Base-by-base conservation (phyloP, 2,888 invertebrate species). In the Tiliacea citrago region DNA sequence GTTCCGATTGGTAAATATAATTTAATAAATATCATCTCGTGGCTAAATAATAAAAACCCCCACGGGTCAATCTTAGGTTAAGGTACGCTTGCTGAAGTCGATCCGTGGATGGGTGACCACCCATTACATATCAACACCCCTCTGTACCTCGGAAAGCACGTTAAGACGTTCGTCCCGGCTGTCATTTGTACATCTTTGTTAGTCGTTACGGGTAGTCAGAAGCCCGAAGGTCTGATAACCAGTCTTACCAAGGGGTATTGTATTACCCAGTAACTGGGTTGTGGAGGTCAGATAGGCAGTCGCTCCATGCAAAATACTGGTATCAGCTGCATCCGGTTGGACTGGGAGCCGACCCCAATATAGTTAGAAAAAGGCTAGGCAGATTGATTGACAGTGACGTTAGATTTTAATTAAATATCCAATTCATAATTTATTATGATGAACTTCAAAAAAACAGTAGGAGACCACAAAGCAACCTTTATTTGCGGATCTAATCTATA, bases 401-500 rank as follows among this genome's bases (percentile, higher is more conserved):
- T 21, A n/a, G 6, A 62, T 62, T 42, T 42, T 62, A 62, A 42
- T 42, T 45, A 62, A 42, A 60, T 29, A 53, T 6, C 10, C 16
- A 53, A 35, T 6, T 1, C 6, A 29, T n/a, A 53, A 71, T 53
- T 74, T 75, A 75, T 75, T 35, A 35, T 5, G 3, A 18, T 18
- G 39, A 10, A 29, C 21, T 65, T 24, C 3, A 51, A 53, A 67
- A 35, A 47, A 51, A 67, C 51, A 51, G 58, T 18, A 51, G 69
- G 18, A 1, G 0, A 63, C 18, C 18, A 10, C 39, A 39, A 29
- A 57, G n/a, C 29, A 53, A 29, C 77, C 42, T 76, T 61, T 69
- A 69, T 69, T 76, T 1, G 4, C 12, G 47, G 12, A 76, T 55
- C 42, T 61, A 49, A 76, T 77, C n/a, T 62, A 42, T 42, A 61